Evolutionary conservation across 2,113 vertebrate species (phyloP), one percentile per base, ranked within the genome.

Genomic region (Proteles cristata): DNA sequence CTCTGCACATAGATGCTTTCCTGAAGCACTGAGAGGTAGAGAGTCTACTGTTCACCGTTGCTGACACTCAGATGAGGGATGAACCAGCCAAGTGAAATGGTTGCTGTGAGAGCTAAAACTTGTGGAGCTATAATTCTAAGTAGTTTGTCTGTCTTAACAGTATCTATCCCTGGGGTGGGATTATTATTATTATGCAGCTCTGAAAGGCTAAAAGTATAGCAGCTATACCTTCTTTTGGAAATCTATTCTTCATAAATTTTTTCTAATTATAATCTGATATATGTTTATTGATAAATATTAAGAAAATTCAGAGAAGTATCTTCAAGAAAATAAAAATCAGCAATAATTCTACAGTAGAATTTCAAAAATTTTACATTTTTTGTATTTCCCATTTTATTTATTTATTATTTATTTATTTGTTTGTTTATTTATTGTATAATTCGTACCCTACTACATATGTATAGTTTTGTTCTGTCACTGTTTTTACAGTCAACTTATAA

Each of bases 201-300:
- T 8, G 19, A 82, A 92, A 39, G 17, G 7, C 74, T 89, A 35
- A 69, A 69, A 81, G 71, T 19, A n/a, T 69, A 15, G 35, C 43
- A 76, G 23, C 14, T 65, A 0, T 58, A n/a, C 50, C 65, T 71
- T 88, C 77, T 88, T 88, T 94, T 96, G 25, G 33, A 96, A 95
- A 82, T 92, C 4, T 43, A 26, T 35, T 80, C 39, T 80, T 79
- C 17, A 65, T 31, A 35, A 17, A 53, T 17, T 88, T 94, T 91
- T 83, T 77, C 45, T 50, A 48, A 43, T 84, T 69, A 90, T 35
- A 85, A 50, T 68, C n/a, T 55, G 53, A 80, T 74, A 16, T 16
- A 33, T 53, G 0, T 61, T 81, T 12, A 45, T 33, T 71, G 23
- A 15, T 7, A 26, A 92, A 89, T 93, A 39, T 69, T 35, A 82